These are phyloP conservation scores for Pachycephus smyrnensis DNA, from an alignment of 2,888 invertebrate species.

Conservation along the genomic window DNA sequence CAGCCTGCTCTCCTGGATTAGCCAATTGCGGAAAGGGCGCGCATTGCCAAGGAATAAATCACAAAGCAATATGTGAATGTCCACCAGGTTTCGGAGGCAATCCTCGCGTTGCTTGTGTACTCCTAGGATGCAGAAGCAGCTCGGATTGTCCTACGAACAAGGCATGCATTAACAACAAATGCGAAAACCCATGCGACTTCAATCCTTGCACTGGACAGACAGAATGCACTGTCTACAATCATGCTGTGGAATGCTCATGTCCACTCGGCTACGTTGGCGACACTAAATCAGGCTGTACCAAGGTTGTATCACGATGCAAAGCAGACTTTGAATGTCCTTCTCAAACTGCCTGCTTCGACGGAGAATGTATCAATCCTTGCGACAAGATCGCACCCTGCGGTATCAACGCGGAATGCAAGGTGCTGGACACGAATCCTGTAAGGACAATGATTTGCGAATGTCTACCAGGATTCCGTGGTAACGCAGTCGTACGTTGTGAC, in stretches of 20 bases:
- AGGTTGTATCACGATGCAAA: conserved; percentile 75
- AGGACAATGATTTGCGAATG: conserved; percentile 92
- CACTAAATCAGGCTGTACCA: conserved; percentile 73
- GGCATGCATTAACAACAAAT: conserved; percentile 85
- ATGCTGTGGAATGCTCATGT: conserved; percentile 84
- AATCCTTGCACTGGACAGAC: conserved; percentile 80
- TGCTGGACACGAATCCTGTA: conserved; percentile 84
- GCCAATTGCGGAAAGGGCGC: conserved; percentile 83
- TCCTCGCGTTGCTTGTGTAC: conserved; percentile 80
- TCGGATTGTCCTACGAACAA: conserved; percentile 84
- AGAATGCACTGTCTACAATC: conserved; percentile 81
- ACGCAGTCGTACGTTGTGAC: conserved; percentile 86
- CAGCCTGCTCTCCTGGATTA: conserved; percentile 77
- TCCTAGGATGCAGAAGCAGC: conserved; percentile 84
- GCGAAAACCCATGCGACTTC: conserved; percentile 79
- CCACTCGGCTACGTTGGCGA: conserved; percentile 80
- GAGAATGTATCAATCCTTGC: conserved; percentile 88
- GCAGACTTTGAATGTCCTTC: conserved; percentile 86
- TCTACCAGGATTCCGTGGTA: conserved; percentile 86
- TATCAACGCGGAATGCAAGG: conserved; percentile 81
- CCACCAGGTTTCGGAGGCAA: conserved; percentile 85
- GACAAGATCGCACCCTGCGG: conserved; percentile 83
- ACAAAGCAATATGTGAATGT: conserved; percentile 87
- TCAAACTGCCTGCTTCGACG: conserved; percentile 84
- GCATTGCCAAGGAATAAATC: conserved; percentile 83